These are phyloP conservation scores for Halesus radiatus DNA, from an alignment of 1,140 invertebrate species.

Conservation along the genomic window DNA sequence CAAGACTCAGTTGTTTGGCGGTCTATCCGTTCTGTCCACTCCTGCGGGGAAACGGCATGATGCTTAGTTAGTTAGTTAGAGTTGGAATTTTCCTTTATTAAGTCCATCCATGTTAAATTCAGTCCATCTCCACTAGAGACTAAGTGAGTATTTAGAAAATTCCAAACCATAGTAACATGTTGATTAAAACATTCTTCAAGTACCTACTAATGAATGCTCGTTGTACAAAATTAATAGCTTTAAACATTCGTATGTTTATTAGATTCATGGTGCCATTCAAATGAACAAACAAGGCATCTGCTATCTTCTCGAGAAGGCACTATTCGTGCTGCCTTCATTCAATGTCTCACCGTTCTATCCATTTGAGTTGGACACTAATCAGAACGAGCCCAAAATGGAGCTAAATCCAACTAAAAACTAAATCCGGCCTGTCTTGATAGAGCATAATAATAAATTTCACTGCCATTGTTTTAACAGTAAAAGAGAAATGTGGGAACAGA, in stretches of 20 bases:
- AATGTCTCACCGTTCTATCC: slow-evolving; percentile 1
- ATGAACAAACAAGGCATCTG: slow-evolving; percentile 1
- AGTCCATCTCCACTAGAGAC: background rate
- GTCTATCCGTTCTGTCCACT: too few species aligned
- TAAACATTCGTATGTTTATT: background rate
- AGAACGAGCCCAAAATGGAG: slow-evolving; percentile 45
- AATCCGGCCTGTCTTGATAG: slow-evolving; percentile 51
- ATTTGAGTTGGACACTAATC: background rate
- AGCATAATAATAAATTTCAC: slow-evolving; percentile 55
- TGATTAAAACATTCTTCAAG: background rate
- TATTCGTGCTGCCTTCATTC: background rate
- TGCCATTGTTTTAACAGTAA: slow-evolving; percentile 53
- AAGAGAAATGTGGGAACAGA: slow-evolving; percentile 56
- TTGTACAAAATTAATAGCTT: background rate
- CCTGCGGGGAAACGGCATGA: too few species aligned
- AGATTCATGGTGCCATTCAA: slow-evolving; percentile 23
- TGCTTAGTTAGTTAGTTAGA: too few species aligned
- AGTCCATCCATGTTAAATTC: too few species aligned
- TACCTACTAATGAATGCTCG: background rate
- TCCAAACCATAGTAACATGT: background rate
- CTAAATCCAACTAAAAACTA: slow-evolving; percentile 53
- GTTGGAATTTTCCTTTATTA: too few species aligned
- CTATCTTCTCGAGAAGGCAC: slow-evolving; percentile 4
- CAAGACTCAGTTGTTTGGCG: too few species aligned
- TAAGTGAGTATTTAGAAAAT: background rate